phyloP scores from a whole-genome alignment of 2,113 vertebrate species.

The Echinops telfairi region DNA sequence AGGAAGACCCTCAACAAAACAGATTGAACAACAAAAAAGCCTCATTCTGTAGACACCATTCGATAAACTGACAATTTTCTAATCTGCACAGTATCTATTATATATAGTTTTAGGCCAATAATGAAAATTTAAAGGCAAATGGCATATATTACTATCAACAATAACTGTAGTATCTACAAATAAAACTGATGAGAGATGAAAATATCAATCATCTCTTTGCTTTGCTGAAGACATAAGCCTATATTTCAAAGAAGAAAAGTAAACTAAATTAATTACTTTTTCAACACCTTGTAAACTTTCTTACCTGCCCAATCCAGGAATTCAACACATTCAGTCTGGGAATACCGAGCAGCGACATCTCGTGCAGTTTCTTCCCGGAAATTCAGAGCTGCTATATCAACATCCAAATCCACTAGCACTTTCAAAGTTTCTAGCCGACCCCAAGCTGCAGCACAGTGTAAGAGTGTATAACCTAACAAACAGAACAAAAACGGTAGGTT shows the following conservation, averaged over 20 bases:
- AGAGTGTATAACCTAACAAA: conserved; percentile 87
- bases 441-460: conserved; percentile 91
- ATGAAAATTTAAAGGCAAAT: neutral
- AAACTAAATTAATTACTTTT: neutral
- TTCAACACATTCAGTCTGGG: conserved; percentile 84
- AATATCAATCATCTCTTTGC: neutral
- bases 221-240: neutral
- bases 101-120: conserved; percentile 23
- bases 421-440: conserved; percentile 89
- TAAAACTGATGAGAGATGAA: conserved; percentile 11
- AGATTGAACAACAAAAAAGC: no score
- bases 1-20: no score
- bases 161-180: neutral
- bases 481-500: neutral
- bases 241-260: neutral
- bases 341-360: conserved; percentile 88
- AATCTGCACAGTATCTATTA: neutral
- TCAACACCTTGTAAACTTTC: neutral
- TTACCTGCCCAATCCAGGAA: conserved; percentile 89
- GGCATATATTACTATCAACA: neutral
- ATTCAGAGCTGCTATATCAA: conserved; percentile 85
- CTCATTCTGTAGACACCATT: no score
- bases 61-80: no score
- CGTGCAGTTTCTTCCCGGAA: conserved; percentile 86
- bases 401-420: conserved; percentile 87